These are phyloP conservation scores for Tinea pellionella DNA, from an alignment of 2,888 invertebrate genomes.

Conservation along the genomic window DNA sequence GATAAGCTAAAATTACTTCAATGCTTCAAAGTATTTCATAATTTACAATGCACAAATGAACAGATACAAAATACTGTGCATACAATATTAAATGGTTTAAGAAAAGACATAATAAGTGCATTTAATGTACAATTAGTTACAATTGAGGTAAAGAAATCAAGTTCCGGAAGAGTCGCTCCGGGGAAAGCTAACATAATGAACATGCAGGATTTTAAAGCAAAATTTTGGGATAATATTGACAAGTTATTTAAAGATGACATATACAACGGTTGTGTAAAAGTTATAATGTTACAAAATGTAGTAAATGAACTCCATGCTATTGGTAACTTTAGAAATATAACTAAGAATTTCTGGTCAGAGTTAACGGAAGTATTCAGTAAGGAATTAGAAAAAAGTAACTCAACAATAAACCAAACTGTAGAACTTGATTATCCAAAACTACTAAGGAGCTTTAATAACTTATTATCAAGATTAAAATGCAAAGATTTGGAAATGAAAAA, in stretches of 20 bases:
- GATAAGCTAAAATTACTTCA: constrained; percentile 75
- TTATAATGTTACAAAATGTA: constrained; percentile 64
- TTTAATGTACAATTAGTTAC: constrained; percentile 61
- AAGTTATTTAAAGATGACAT: constrained; percentile 83
- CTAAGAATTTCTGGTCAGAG: constrained; percentile 71
- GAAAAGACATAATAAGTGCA: constrained; percentile 59
- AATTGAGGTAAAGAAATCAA: constrained; percentile 51
- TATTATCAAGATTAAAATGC: constrained; percentile 76
- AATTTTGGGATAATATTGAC: constrained; percentile 91
- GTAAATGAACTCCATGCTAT: constrained; percentile 61
- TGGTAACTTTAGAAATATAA: constrained; percentile 58
- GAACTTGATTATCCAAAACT: constrained; percentile 91
- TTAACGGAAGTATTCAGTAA: constrained; percentile 49
- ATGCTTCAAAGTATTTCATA: constrained; percentile 67
- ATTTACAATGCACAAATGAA: constrained; percentile 59
- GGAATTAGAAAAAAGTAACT: constrained; percentile 65
- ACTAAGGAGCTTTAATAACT: constrained; percentile 82
- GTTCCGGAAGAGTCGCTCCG: constrained; percentile 52
- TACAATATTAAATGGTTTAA: constrained; percentile 60
- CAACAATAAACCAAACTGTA: constrained; percentile 80
- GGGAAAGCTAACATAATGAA: constrained; percentile 65
- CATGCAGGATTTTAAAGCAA: constrained; percentile 62
- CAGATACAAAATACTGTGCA: constrained; percentile 64
- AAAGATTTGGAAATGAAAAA: constrained; percentile 70
- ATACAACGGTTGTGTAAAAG: constrained; percentile 78